Percentiles rank a stretch among this genome's conserved stretches.
Conservation (phyloP, 2,797 vertebrate species). For the Acrossocheilus wenchowensis region DNA sequence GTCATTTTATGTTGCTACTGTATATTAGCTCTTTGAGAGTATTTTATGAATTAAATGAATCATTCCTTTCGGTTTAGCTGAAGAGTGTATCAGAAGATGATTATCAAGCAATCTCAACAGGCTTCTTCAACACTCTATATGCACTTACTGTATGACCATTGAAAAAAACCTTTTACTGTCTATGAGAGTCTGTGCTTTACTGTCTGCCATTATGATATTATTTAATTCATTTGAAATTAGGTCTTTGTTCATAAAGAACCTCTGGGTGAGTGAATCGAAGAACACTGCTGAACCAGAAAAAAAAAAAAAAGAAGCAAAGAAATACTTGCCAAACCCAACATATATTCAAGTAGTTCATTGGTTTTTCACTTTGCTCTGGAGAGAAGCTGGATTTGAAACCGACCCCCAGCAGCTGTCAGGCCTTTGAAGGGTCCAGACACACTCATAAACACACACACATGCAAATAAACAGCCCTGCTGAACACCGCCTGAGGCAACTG, state of each 20-base stretch:
- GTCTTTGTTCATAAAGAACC: constrained; percentile 66
- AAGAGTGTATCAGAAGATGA: constrained; percentile 43
- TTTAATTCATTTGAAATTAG: constrained; percentile 62
- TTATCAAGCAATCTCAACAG: constrained; percentile 42
- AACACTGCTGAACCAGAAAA: constrained; percentile 44
- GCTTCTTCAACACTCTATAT: constrained; percentile 33
- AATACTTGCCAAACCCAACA: constrained; percentile 53
- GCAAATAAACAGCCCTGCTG: constrained; percentile 50
- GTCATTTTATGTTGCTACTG: constrained; percentile 21
- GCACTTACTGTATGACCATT: constrained; percentile 1
- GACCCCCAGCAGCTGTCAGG: constrained; percentile 72
- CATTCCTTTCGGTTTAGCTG: constrained; percentile 39
- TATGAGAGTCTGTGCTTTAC: constrained; percentile 68
- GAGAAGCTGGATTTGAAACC: constrained; percentile 63
- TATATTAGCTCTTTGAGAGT: constrained; percentile 42
- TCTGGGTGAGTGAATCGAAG: constrained; percentile 62
- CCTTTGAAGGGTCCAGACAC: constrained; percentile 65
- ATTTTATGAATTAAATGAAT: constrained; percentile 37
- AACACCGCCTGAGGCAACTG: constrained; percentile 49
- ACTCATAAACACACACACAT: constrained; percentile 49
- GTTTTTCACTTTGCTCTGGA: constrained; percentile 63
- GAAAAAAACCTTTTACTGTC: constrained; percentile 67
- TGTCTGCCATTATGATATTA: constrained; percentile 70
- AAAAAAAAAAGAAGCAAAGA: background rate
- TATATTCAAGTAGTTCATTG: constrained; percentile 41